Percentiles rank a stretch among this genome's conserved stretches.
phyloP scores from a whole-genome alignment of 2,888 invertebrate genomes.

The Belgica antarctica region DNA sequence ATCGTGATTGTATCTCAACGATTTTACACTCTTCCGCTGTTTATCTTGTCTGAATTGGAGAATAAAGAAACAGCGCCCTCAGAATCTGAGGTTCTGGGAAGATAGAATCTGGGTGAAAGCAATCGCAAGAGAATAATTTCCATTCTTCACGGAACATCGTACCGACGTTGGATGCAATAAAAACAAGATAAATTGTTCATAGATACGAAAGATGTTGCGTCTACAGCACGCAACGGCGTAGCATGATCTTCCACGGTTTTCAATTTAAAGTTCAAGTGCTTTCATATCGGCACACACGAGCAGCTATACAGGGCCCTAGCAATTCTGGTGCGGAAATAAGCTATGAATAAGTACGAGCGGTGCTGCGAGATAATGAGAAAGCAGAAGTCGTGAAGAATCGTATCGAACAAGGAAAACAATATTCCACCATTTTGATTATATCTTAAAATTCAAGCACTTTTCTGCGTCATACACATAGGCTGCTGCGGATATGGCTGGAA shows the following conservation, averaged over 20 bases:
- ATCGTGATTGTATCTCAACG: constrained; percentile 41
- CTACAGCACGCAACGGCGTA: neutral
- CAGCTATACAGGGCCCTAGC: neutral
- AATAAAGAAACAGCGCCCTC: neutral
- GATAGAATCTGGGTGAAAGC: neutral
- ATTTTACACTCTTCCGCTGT: constrained; percentile 19
- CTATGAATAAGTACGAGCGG: neutral
- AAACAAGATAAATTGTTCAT: constrained; percentile 37
- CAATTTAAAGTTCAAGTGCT: constrained; percentile 6
- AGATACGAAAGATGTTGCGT: constrained; percentile 25
- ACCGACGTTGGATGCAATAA: constrained; percentile 29
- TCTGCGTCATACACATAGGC: neutral
- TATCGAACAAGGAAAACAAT: constrained; percentile 35
- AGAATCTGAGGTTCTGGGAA: neutral
- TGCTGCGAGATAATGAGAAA: neutral
- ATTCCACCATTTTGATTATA: constrained; percentile 39
- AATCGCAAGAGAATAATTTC: constrained; percentile 12
- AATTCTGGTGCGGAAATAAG: neutral
- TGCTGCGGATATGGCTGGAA: neutral
- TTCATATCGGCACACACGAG: neutral
- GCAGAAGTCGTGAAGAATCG: neutral
- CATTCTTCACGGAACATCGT: constrained; percentile 7
- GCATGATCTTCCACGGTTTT: neutral
- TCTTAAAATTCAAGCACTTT: neutral
- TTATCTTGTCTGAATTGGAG: neutral